Percentiles rank a stretch among this genome's conserved stretches.
Evolutionary conservation across 2,113 vertebrate species (phyloP).

Genomic region (Trachemys scripta): DNA sequence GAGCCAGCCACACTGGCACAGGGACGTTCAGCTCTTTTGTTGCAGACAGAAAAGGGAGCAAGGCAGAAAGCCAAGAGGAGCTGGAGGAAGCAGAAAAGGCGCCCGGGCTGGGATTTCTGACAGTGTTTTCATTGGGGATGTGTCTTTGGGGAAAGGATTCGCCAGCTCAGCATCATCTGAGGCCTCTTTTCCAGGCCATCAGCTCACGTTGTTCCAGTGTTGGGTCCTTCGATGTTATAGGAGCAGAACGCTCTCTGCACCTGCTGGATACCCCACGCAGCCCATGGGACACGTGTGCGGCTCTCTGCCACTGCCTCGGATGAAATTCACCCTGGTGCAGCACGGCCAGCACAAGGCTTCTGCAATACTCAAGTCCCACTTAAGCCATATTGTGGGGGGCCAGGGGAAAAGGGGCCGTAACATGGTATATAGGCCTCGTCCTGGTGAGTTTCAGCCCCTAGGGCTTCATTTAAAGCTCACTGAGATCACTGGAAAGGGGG

Average conservation of each 20-base stretch:
- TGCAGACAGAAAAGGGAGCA: rapidly evolving
- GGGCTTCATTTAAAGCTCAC: neutral
- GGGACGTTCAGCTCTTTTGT: neutral
- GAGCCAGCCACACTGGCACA: neutral
- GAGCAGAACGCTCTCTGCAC: neutral
- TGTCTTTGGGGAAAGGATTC: rapidly evolving
- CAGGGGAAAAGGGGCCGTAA: neutral
- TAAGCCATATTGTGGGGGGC: neutral
- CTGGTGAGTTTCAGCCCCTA: neutral
- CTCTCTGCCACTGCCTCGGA: rapidly evolving
- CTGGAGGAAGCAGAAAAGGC: neutral
- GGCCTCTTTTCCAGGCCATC: neutral
- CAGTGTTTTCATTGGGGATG: rapidly evolving
- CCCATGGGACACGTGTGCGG: rapidly evolving
- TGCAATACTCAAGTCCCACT: neutral
- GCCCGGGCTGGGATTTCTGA: neutral
- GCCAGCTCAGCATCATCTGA: neutral
- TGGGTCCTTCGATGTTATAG: neutral
- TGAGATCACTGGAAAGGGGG: neutral
- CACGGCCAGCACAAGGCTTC: neutral
- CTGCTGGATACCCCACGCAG: neutral
- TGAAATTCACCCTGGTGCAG: neutral
- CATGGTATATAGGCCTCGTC: neutral
- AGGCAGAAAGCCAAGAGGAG: rapidly evolving
- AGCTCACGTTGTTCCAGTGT: rapidly evolving